phyloP scores from a whole-genome alignment of 2,113 vertebrate genomes.

The Tenrec ecaudatus region DNA sequence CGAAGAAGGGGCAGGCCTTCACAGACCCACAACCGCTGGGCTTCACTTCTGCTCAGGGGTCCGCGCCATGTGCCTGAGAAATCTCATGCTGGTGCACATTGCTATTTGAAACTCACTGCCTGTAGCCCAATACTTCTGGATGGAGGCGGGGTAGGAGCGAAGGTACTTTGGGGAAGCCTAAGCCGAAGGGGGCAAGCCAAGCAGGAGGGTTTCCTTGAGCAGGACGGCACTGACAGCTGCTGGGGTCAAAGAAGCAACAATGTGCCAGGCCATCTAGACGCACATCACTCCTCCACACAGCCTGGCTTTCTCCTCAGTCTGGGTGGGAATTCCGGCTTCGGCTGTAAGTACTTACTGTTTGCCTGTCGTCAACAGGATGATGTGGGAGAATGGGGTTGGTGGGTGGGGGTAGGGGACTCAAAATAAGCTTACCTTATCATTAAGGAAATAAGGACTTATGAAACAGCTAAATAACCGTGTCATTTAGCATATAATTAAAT shows the following conservation, averaged over 20 bases:
- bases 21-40: neutral
- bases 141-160: neutral
- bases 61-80: neutral
- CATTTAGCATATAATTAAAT: neutral
- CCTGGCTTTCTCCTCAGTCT: neutral
- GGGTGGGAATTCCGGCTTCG: neutral
- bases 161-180: conserved; percentile 8
- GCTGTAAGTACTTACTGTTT: neutral
- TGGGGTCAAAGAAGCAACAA: neutral
- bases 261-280: neutral
- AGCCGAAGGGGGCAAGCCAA: conserved; percentile 22
- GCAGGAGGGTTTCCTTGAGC: conserved; percentile 18
- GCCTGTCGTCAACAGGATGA: neutral
- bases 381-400: neutral
- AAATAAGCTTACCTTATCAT: conserved; percentile 4
- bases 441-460: conserved; percentile 27
- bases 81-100: neutral
- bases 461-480: neutral
- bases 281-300: neutral
- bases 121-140: neutral
- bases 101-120: neutral
- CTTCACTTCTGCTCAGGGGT: neutral
- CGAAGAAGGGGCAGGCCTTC: neutral
- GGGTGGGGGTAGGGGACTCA: neutral
- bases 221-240: neutral